Evolutionary conservation across 2,888 invertebrate genomes (phyloP).

Genomic region (Hirtodrosophila duncani): DNA sequence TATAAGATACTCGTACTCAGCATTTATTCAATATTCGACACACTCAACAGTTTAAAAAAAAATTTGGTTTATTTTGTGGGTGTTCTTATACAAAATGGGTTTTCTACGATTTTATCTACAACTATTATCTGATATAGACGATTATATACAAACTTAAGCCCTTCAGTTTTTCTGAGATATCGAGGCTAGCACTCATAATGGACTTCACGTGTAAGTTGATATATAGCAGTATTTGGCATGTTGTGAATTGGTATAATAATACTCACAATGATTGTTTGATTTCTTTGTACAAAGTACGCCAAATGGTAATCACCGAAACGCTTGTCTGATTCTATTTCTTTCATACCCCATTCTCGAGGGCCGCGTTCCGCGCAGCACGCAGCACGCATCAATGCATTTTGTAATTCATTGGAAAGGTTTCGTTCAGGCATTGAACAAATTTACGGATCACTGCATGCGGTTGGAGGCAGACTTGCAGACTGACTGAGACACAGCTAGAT

Average conservation of each 20-base stretch:
- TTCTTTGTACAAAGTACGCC: constrained; percentile 46
- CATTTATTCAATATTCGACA: too few relatives aligned
- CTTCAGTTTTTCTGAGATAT: too few relatives aligned
- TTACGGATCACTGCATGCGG: constrained; percentile 56
- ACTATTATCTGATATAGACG: too few relatives aligned
- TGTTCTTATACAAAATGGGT: too few relatives aligned
- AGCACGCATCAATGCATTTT: constrained; percentile 41
- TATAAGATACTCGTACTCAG: too few relatives aligned
- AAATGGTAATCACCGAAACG: constrained; percentile 53
- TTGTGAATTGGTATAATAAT: constrained; percentile 16
- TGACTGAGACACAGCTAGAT: constrained; percentile 65
- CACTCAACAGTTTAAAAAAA: too few relatives aligned
- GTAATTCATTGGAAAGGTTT: constrained; percentile 34
- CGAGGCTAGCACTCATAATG: too few relatives aligned
- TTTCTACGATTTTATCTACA: too few relatives aligned
- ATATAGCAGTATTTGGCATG: too few relatives aligned
- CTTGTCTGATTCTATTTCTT: constrained; percentile 7
- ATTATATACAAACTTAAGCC: too few relatives aligned
- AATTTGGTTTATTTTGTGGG: too few relatives aligned
- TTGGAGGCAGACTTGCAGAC: neutral
- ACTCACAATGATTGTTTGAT: neutral
- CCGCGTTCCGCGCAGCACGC: constrained; percentile 9
- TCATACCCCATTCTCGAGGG: constrained; percentile 1
- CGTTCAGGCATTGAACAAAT: constrained; percentile 34
- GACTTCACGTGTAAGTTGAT: too few relatives aligned